Percentiles rank a stretch among this genome's conserved stretches.
Evolutionary conservation across 2,113 vertebrate species (phyloP).

Genomic region (Chascanopsetta lugubris): DNA sequence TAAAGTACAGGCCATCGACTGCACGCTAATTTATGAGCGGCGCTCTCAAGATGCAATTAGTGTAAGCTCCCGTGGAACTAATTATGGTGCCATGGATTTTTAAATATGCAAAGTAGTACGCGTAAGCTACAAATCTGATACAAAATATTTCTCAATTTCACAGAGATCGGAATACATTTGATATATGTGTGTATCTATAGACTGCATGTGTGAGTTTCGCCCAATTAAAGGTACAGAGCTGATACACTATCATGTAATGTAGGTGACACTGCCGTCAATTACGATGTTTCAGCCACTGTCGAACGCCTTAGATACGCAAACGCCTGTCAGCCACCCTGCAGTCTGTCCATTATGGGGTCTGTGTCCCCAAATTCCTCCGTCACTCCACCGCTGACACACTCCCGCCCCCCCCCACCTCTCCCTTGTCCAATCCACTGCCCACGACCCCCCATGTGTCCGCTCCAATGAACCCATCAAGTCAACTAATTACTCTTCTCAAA

Average conservation of each 20-base stretch:
- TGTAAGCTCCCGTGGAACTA: background rate
- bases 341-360: slow-evolving; percentile 3
- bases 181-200: too few relatives aligned
- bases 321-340: background rate
- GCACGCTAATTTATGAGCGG: slow-evolving; percentile 1
- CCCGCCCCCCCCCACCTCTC: slow-evolving; percentile 4
- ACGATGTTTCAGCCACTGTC: too few relatives aligned
- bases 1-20: background rate
- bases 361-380: too few relatives aligned
- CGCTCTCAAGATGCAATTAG: slow-evolving; percentile 8
- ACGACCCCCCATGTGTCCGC: slow-evolving; percentile 13
- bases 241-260: too few relatives aligned
- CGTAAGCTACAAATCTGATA: slow-evolving; percentile 1
- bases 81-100: slow-evolving; percentile 15
- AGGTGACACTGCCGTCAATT: too few relatives aligned
- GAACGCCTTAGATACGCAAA: too few relatives aligned
- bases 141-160: too few relatives aligned
- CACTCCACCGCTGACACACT: background rate
- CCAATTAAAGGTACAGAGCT: too few relatives aligned
- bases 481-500: slow-evolving; percentile 59
- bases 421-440: background rate
- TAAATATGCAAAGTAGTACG: background rate
- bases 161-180: too few relatives aligned
- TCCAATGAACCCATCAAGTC: slow-evolving; percentile 43
- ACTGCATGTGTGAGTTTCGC: too few relatives aligned